Evolutionary conservation across 1,140 invertebrate genomes (phyloP).

Genomic region (Aphelenchoides besseyi): DNA sequence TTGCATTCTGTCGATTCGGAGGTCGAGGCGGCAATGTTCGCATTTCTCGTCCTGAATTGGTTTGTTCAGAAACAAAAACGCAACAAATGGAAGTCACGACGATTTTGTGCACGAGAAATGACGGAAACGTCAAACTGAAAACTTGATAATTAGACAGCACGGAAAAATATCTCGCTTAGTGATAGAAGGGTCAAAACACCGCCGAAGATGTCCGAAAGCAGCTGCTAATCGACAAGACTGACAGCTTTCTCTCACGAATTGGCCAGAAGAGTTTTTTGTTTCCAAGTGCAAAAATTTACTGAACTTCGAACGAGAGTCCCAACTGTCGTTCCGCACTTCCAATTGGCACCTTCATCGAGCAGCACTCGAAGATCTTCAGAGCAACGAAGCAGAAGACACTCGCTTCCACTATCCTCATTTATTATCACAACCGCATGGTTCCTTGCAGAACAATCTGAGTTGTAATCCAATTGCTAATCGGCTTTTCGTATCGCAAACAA

Average conservation of each 20-base stretch:
- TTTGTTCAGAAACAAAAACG: background rate
- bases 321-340: background rate
- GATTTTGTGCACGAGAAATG: background rate
- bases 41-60: background rate
- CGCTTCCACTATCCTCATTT: too few relatives aligned
- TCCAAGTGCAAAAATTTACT: background rate
- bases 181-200: background rate
- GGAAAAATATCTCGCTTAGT: background rate
- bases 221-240: too few relatives aligned
- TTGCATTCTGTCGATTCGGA: background rate
- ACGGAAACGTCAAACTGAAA: background rate
- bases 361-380: too few relatives aligned
- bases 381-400: too few relatives aligned
- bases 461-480: too few relatives aligned
- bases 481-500: too few relatives aligned
- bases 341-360: too few relatives aligned
- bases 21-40: background rate
- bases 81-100: background rate
- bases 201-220: too few relatives aligned
- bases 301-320: background rate
- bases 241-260: too few relatives aligned
- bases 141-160: too few relatives aligned
- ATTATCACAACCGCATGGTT: too few relatives aligned
- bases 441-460: too few relatives aligned
- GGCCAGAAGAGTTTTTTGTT: background rate